Base-by-base conservation (phyloP, 1,140 invertebrate genomes). In the Marisa cornuarietis region DNA sequence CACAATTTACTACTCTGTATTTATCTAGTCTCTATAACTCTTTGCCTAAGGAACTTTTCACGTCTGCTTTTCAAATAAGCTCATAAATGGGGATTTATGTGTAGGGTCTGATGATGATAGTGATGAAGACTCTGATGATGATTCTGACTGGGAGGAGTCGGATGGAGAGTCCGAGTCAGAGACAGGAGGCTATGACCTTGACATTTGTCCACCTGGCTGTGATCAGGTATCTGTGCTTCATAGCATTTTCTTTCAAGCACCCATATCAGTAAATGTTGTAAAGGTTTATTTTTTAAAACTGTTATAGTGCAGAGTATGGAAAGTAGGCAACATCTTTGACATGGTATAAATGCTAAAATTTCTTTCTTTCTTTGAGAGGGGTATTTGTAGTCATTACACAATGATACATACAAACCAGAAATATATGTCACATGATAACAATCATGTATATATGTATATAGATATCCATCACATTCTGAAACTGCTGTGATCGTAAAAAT, bases 171-270 rank as follows among this genome's bases (percentile, higher is more conserved):
- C 87, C 14, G 90, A 90, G 73, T 86, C 85, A 51, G 90, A 91
- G 79, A 79, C 78, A 7, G 87, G 86, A 66, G 88, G 87, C 65
- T 92, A 94, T 31, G 95, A 96, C 86, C 94, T 96, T 82, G 94
- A 93, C 87, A 90, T 94, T 26, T 96, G 95, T 86, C 95, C 95
- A 0, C 91, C 93, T 42, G 95, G 94, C 4, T 95, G 95, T 87
- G 94, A 95, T 72, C 92, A 92, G 78, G 92, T 89, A 69, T 16
- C 24, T 42, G 49, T 31, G 49, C 71, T 51, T 51, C 42, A 31
- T 51, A 11, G 3, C 71, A 72, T 20, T 16, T 51, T 31, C 49
- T 31, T 13, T 8, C 71, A 31, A 20, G 42, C n/a, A 10, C 26
- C 11, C 42, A 26, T 63, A 20, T 63, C 62, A 63, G 18, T 63